Evolutionary conservation across 2,113 vertebrate species (phyloP).

Genomic region (Hucho hucho): DNA sequence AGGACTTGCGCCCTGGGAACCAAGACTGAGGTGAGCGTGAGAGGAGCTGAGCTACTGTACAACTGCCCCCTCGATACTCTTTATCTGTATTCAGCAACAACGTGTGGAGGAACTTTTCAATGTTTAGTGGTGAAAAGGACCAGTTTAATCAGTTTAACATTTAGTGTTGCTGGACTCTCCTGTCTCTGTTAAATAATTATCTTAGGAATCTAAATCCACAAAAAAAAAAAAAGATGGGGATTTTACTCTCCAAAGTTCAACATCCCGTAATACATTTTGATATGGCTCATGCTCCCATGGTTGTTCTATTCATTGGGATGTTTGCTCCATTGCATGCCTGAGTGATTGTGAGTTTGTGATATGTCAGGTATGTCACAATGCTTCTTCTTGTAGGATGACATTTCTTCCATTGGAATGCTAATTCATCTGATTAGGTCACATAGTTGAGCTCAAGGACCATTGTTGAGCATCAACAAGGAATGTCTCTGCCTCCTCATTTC

Average conservation of each 20-base stretch:
- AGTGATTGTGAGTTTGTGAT: not conserved
- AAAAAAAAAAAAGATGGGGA: too few relatives aligned
- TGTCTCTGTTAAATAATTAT: not conserved
- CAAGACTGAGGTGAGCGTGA: not conserved
- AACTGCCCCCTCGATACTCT: not conserved
- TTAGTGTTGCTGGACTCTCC: not conserved
- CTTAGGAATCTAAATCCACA: not conserved
- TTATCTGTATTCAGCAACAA: not conserved
- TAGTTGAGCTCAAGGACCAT: not conserved
- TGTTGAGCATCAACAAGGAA: not conserved
- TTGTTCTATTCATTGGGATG: not conserved
- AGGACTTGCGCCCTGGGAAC: not conserved
- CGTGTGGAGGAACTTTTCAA: not conserved
- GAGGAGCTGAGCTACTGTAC: too few relatives aligned
- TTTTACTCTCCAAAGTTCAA: not conserved
- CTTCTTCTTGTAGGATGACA: constrained; percentile 10
- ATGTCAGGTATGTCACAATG: not conserved
- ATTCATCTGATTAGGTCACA: constrained; percentile 3
- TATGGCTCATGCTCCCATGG: not conserved
- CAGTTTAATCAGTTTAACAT: not conserved
- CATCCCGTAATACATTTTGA: too few relatives aligned
- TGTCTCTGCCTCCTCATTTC: not conserved
- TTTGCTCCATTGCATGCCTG: not conserved
- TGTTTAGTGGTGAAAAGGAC: not conserved
- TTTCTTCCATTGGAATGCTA: constrained; percentile 1